Evolutionary conservation across 2,113 vertebrate species (phyloP), one percentile per base, ranked within the genome.

Genomic region (Thinocorus orbignyianus): DNA sequence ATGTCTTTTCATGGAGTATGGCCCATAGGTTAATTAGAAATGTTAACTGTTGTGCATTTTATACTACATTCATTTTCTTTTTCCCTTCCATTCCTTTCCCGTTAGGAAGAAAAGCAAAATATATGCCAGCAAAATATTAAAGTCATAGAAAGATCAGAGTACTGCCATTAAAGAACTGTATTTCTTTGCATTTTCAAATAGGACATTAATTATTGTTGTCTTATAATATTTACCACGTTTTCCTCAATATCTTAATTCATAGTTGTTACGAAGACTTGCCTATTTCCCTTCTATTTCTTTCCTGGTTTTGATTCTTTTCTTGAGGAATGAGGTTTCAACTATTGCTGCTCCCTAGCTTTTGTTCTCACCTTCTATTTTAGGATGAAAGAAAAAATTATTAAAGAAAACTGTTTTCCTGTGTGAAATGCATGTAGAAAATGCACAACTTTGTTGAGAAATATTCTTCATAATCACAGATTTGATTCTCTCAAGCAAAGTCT

Each of bases 191-290:
- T 58, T 90, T 85, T 66, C 11, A 71, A 88, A 57, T 15, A 71
- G 0, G 1, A 1, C 3, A 62, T 74, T 70, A 20, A 28, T 74
- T 16, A 54, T 2, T 55, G 6, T 28, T 81, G 10, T 19, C 7
- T 69, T 49, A 77, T 90, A 52, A 26, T 44, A 70, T 7, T 64
- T 24, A 62, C 19, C 4, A 17, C 1, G 33, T 88, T 81, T 72
- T 64, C 24, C 61, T 86, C 42, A 83, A 57, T 69, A 73, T 37
- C 16, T 80, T 3, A 60, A 3, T 74, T 82, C 28, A 37, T 33
- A 66, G 28, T 68, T 54, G 12, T 7, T 60, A 15, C 28, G 46
- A 51, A 71, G 39, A 54, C 13, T 68, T 44, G 2, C 8, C 18
- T 58, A 7, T 64, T 82, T 66, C 5, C 3, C 64, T 90, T 88